phyloP scores from a whole-genome alignment of 1,140 invertebrate genomes.

The Manduca sexta region DNA sequence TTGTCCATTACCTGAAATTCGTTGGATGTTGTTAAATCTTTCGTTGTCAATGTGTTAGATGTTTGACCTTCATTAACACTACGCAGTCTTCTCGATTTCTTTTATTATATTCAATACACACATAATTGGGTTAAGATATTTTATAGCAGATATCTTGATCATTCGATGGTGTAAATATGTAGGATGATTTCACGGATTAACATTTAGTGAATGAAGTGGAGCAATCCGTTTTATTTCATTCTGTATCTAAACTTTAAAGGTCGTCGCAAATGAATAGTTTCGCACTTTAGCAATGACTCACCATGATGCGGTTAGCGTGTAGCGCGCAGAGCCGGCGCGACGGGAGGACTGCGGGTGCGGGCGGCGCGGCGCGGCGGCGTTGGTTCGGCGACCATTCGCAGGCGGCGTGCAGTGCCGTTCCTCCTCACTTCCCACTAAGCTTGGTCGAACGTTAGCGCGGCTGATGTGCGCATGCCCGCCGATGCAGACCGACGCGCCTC shows the following conservation, averaged over 20 bases:
- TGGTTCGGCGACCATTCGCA: slow-evolving; percentile 36
- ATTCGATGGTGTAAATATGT: neutral
- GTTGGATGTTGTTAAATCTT: neutral
- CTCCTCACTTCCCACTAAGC: slow-evolving; percentile 51
- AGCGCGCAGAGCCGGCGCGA: slow-evolving; percentile 60
- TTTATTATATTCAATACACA: slow-evolving; percentile 15
- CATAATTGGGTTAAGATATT: slow-evolving; percentile 25
- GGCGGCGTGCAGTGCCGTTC: slow-evolving; percentile 37
- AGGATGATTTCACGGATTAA: neutral
- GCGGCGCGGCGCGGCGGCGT: slow-evolving; percentile 37
- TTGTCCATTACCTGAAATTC: slow-evolving; percentile 69
- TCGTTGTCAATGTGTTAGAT: slow-evolving; percentile 1
- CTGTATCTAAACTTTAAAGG: slow-evolving; percentile 31
- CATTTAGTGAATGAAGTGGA: slow-evolving; percentile 10
- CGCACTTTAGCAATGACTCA: slow-evolving; percentile 64
- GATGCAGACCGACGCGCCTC: slow-evolving; percentile 60
- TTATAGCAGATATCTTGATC: slow-evolving; percentile 3
- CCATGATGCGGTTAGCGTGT: slow-evolving; percentile 64
- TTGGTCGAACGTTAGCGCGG: slow-evolving; percentile 32
- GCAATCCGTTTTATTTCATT: slow-evolving; percentile 19
- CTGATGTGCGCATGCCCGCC: slow-evolving; percentile 56
- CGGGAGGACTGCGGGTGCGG: slow-evolving; percentile 59
- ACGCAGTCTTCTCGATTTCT: slow-evolving; percentile 22
- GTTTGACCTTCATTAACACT: slow-evolving; percentile 21
- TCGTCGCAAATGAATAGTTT: slow-evolving; percentile 60